Conservation (phyloP, 2,113 vertebrate species). For the Hippocampus abdominalis region DNA sequence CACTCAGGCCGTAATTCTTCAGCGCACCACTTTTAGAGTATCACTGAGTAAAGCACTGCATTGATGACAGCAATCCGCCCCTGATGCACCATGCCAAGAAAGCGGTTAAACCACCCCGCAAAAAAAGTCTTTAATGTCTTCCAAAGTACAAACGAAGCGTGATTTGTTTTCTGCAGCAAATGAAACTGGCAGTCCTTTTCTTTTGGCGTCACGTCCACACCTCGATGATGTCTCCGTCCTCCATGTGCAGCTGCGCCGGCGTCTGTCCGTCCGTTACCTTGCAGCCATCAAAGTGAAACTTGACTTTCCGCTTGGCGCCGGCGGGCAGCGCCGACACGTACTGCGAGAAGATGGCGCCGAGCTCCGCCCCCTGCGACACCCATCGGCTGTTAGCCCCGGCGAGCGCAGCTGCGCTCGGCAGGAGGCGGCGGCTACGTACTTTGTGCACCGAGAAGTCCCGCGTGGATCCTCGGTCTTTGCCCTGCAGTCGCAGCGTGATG, state of each 20-base stretch:
- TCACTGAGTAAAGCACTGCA: no score
- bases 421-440: slow-evolving; percentile 34
- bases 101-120: background rate
- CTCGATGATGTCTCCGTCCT: slow-evolving; percentile 76
- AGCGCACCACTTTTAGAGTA: no score
- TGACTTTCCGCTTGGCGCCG: background rate
- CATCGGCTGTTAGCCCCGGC: background rate
- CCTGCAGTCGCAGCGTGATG: slow-evolving; percentile 68
- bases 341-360: slow-evolving; percentile 65
- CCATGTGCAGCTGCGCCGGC: slow-evolving; percentile 74
- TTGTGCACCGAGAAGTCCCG: slow-evolving; percentile 66
- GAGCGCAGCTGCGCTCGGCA: background rate
- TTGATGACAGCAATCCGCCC: no score
- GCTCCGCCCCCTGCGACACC: slow-evolving; percentile 55
- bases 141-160: background rate
- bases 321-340: slow-evolving; percentile 47
- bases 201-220: slow-evolving; percentile 62
- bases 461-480: slow-evolving; percentile 59
- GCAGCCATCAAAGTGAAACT: slow-evolving; percentile 71
- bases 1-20: no score
- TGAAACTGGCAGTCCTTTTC: no score
- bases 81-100: no score
- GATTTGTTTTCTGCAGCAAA: background rate
- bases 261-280: slow-evolving; percentile 59
- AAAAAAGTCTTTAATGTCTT: background rate